Evolutionary conservation across 2,888 invertebrate species (phyloP).

Genomic region (Craniophora ligustri): DNA sequence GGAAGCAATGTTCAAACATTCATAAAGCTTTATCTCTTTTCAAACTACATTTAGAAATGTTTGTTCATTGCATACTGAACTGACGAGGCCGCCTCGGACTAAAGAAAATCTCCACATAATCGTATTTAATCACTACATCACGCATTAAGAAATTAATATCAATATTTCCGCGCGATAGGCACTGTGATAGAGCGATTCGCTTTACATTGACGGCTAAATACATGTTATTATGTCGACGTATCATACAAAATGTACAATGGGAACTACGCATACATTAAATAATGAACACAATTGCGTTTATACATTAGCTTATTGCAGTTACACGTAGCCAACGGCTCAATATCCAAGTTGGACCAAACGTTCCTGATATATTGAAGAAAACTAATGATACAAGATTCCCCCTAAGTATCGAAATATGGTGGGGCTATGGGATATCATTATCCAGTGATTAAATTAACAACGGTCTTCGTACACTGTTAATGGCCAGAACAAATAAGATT

Average conservation of each 20-base stretch:
- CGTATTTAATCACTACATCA: conserved; percentile 40
- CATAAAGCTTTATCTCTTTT: conserved; percentile 1
- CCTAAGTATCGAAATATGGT: conserved; percentile 4
- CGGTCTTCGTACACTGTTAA: too few species aligned
- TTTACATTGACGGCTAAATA: conserved; percentile 49
- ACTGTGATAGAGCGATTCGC: conserved; percentile 50
- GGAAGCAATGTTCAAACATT: neutral
- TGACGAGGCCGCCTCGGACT: conserved; percentile 21
- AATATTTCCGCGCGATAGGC: conserved; percentile 58
- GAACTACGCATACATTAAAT: conserved; percentile 72
- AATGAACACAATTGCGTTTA: conserved; percentile 80
- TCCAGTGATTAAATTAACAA: conserved; percentile 19
- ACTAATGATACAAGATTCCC: conserved; percentile 13
- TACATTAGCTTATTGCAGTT: conserved; percentile 69
- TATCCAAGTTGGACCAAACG: conserved; percentile 37
- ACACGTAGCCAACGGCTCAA: conserved; percentile 47
- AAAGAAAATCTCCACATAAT: conserved; percentile 29
- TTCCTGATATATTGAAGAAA: conserved; percentile 20
- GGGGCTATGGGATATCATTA: conserved; percentile 27
- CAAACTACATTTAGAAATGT: neutral
- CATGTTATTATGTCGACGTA: conserved; percentile 55
- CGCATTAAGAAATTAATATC: conserved; percentile 42
- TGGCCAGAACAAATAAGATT: neutral
- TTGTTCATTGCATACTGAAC: conserved; percentile 1
- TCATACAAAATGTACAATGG: conserved; percentile 78